Evolutionary conservation across 2,888 invertebrate genomes (phyloP).

Genomic region (Lomographa bimaculata): DNA sequence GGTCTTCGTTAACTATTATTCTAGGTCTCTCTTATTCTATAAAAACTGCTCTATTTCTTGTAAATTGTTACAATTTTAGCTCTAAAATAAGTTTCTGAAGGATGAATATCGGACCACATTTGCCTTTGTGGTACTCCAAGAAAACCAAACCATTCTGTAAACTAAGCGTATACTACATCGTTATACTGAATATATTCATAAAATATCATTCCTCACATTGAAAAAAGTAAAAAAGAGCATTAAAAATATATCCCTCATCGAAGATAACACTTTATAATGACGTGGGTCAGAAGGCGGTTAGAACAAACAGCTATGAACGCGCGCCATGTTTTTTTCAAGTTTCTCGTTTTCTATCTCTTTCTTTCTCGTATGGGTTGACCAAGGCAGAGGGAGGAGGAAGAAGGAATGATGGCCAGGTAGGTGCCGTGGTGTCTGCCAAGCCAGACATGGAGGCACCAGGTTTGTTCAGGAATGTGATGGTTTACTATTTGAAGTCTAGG

Average conservation of each 20-base stretch:
- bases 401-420: constrained; percentile 69
- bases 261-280: constrained; percentile 81
- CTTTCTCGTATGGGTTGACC: constrained; percentile 7
- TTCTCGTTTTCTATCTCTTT: constrained; percentile 43
- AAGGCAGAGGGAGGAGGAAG: constrained; percentile 44
- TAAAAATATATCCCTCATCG: constrained; percentile 79
- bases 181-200: constrained; percentile 70
- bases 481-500: constrained; percentile 37
- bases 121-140: too few species aligned
- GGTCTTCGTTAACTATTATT: too few species aligned
- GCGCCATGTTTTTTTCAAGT: constrained; percentile 49
- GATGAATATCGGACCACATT: too few species aligned
- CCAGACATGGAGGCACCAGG: constrained; percentile 76
- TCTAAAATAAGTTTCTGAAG: too few species aligned
- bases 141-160: too few species aligned
- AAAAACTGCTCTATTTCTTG: too few species aligned
- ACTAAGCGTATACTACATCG: constrained; percentile 49
- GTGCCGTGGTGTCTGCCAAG: constrained; percentile 72
- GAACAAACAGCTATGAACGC: constrained; percentile 67
- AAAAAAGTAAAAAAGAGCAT: constrained; percentile 62
- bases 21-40: too few species aligned
- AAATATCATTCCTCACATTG: constrained; percentile 78
- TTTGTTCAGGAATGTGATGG: constrained; percentile 47
- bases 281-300: constrained; percentile 79
- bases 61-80: too few species aligned